Base-by-base conservation (phyloP, 2,113 vertebrate genomes). In the Gallinago undulata region DNA sequence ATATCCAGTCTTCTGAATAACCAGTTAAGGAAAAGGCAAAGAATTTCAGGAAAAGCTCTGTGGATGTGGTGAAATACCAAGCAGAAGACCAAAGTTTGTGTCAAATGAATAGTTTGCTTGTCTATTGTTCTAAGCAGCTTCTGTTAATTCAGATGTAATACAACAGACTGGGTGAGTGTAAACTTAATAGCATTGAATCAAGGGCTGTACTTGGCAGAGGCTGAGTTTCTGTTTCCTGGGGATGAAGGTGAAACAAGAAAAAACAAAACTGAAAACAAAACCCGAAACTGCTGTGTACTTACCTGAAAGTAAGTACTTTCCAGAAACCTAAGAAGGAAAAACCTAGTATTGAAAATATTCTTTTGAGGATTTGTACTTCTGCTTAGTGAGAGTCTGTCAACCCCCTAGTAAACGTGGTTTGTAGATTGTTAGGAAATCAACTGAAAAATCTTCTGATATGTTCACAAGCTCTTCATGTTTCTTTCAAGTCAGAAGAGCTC, bases 151-250 rank as follows among this genome's bases (percentile, higher is more conserved):
- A 70, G 64, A 66, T 87, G 73, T 89, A 85, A 55, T 93, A 80
- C 67, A 87, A 50, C 53, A 83, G 74, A 31, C 50, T 74, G 84
- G 19, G 31, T 93, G 50, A 87, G 68, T 63, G 41, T 96, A 95
- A 85, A 90, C 67, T 67, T 79, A 43, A 63, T 37, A 93, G 82
- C 25, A 30, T 11, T 94, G 89, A 82, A 27, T 90, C 22, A 57
- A 66, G 67, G 70, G 84, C 69, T 47, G 45, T 47, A 47, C 70
- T 94, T 96, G 96, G 93, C 92, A 88, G 67, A 75, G 37, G 9
- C 45, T 48, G 66, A 91, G 90, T 96, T 97, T 96, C 96, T 93
- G 37, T 96, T 97, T 96, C 93, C 92, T 59, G 75, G 55, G 41
- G 55, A 80, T 84, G 91, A 93, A 73, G 82, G 50, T 89, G 89